These are phyloP conservation scores for Sphaerodactylus townsendi DNA, from an alignment of 2,113 vertebrate species.

Conservation along the genomic window DNA sequence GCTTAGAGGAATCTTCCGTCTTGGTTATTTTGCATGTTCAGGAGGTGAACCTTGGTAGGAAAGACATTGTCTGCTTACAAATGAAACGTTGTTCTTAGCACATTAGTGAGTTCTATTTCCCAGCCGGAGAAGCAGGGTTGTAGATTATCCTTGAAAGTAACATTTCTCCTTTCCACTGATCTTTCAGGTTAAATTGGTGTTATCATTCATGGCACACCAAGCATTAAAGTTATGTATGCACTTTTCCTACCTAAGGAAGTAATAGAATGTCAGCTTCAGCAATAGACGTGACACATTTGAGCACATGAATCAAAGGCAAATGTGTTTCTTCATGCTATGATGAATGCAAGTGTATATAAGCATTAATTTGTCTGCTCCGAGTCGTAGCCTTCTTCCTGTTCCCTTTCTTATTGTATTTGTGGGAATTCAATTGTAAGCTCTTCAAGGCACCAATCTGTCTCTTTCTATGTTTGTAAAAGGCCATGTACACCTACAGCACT, in stretches of 20 bases:
- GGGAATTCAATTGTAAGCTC: constrained; percentile 49
- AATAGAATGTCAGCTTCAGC: constrained; percentile 53
- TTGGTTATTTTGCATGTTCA: neutral
- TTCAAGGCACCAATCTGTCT: constrained; percentile 66
- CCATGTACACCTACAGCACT: constrained; percentile 48
- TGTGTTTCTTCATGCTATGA: constrained; percentile 16
- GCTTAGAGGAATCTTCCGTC: neutral
- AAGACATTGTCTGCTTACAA: neutral
- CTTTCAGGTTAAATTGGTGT: constrained; percentile 72
- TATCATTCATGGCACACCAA: constrained; percentile 73
- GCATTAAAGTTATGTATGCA: constrained; percentile 75
- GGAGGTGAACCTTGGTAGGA: neutral
- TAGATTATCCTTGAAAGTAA: constrained; percentile 70
- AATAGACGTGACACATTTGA: constrained; percentile 59
- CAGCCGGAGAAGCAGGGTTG: constrained; percentile 18
- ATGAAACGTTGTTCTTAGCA: neutral
- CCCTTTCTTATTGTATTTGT: constrained; percentile 59
- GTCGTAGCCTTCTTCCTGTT: constrained; percentile 17
- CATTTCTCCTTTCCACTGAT: constrained; percentile 64
- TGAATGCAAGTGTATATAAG: constrained; percentile 59
- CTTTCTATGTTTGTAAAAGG: constrained; percentile 48
- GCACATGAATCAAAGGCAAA: constrained; percentile 48
- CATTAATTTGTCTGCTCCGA: constrained; percentile 59
- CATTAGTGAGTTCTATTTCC: neutral
- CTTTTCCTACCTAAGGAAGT: constrained; percentile 75